These are phyloP conservation scores for Polydrusus tereticollis DNA, from an alignment of 2,888 invertebrate species.

Conservation along the genomic window DNA sequence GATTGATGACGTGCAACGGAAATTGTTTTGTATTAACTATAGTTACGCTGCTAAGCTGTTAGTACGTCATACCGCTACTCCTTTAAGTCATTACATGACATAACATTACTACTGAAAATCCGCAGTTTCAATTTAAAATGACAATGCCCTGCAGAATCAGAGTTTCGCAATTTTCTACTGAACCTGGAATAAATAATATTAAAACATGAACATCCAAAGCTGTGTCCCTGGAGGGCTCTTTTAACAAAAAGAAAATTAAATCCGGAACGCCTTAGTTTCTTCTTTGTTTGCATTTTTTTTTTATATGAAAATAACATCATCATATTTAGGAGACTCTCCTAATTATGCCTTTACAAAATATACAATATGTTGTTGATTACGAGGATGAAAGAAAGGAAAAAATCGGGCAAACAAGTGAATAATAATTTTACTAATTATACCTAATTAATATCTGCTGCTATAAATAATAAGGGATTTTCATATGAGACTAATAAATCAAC, in stretches of 20 bases:
- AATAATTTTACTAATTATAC: background rate
- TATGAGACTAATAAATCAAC: no score
- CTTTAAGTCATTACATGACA: no score
- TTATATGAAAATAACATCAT: background rate
- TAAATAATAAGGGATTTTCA: no score
- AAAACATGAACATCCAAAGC: background rate
- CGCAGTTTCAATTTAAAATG: no score
- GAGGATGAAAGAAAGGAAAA: background rate
- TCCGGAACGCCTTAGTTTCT: background rate
- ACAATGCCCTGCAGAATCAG: no score
- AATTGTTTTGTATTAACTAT: no score
- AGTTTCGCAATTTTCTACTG: background rate
- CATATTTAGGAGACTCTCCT: background rate
- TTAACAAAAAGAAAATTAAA: background rate
- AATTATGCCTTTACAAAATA: background rate
- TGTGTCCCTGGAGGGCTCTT: background rate
- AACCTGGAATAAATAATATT: background rate
- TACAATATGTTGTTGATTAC: background rate
- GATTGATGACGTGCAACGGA: no score
- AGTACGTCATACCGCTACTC: no score
- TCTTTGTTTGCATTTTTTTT: background rate
- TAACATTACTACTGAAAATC: no score
- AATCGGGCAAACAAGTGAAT: background rate
- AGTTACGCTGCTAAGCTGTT: no score
- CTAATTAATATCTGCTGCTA: background rate